These are phyloP conservation scores for Brachionus paranguensis DNA, from an alignment of 1,140 invertebrate species.

Conservation along the genomic window DNA sequence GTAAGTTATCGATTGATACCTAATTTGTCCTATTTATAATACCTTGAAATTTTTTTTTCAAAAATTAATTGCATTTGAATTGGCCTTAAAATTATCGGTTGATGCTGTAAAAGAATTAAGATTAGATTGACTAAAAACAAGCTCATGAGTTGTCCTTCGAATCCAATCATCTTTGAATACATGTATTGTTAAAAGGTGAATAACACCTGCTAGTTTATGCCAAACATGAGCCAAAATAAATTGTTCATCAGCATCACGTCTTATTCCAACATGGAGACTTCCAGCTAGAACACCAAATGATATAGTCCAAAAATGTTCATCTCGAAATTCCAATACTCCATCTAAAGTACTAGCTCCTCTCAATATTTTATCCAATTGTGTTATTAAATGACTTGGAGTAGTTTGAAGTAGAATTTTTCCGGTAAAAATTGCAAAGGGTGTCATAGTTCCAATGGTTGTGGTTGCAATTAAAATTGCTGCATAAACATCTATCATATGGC, in stretches of 20 bases:
- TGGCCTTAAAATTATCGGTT: not conserved
- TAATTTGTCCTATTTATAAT: no score
- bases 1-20: no score
- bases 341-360: slow-evolving; percentile 65
- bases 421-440: slow-evolving; percentile 60
- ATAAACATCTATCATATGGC: slow-evolving; percentile 57
- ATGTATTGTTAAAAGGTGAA: slow-evolving; percentile 60
- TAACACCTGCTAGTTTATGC: slow-evolving; percentile 60
- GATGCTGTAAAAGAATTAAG: not conserved
- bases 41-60: not conserved
- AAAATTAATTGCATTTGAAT: not conserved
- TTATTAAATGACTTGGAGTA: slow-evolving; percentile 60
- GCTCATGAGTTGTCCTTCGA: slow-evolving; percentile 43
- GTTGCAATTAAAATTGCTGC: slow-evolving; percentile 59
- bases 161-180: slow-evolving; percentile 61
- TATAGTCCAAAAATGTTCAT: slow-evolving; percentile 68
- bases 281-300: slow-evolving; percentile 64
- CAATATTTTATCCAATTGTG: slow-evolving; percentile 62
- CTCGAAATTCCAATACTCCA: slow-evolving; percentile 65
- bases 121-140: slow-evolving; percentile 14
- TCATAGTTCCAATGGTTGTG: slow-evolving; percentile 60
- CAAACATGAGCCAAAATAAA: slow-evolving; percentile 62
- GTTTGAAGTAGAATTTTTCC: slow-evolving; percentile 62
- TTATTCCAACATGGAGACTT: slow-evolving; percentile 60
- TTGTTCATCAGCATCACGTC: slow-evolving; percentile 65